Conservation (phyloP, 1,140 invertebrate species). For the Reticulitermes speratus region DNA sequence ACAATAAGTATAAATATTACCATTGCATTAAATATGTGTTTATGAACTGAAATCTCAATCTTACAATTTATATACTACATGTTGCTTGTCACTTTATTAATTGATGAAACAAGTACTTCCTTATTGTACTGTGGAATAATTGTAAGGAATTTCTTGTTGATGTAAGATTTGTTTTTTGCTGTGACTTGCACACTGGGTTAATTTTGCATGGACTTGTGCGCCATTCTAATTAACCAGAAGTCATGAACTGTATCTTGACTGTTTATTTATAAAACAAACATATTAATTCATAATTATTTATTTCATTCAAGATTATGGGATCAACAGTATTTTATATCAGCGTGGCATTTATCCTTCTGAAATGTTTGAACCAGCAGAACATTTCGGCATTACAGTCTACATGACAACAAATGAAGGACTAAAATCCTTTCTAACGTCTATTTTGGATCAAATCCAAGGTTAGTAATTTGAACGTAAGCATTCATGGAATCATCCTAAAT, state of each 20-base stretch:
- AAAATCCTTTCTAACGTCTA: slow-evolving; percentile 77
- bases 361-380: slow-evolving; percentile 81
- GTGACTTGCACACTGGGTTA: no score
- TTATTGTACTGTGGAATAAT: no score
- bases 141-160: no score
- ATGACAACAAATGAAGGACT: slow-evolving; percentile 90
- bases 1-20: no score
- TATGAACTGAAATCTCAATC: no score
- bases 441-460: slow-evolving; percentile 88
- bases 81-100: no score
- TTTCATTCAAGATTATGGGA: slow-evolving; percentile 82
- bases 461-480: slow-evolving; percentile 37
- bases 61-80: no score
- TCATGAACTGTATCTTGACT: slow-evolving; percentile 16
- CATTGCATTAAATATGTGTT: no score
- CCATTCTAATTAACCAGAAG: no score
- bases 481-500: background rate
- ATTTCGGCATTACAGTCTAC: slow-evolving; percentile 90
- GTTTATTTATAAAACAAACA: background rate
- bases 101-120: no score
- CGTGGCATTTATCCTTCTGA: slow-evolving; percentile 94
- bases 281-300: slow-evolving; percentile 29
- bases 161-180: no score
- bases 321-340: slow-evolving; percentile 97
- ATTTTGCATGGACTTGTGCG: no score